These are phyloP conservation scores for Drosophila pseudoananassae DNA, from an alignment of 1,140 invertebrate genomes.

Conservation along the genomic window DNA sequence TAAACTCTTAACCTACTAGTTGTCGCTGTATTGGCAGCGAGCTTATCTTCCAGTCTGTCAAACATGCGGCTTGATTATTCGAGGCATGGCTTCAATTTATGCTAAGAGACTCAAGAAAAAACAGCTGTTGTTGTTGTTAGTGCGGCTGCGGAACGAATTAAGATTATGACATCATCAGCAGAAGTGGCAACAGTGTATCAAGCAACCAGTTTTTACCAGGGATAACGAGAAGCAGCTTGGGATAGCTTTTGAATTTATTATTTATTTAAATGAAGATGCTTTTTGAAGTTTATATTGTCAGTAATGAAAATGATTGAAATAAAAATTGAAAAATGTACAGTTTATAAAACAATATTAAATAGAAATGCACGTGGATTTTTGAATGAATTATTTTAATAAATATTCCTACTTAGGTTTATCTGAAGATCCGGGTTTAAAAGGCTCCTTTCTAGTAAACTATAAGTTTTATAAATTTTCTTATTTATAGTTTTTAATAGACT, in stretches of 20 bases:
- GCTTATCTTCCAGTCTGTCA: slow-evolving; percentile 50
- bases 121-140: slow-evolving; percentile 57
- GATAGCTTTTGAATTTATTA: not conserved
- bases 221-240: slow-evolving; percentile 22
- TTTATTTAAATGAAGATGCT: not conserved
- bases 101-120: slow-evolving; percentile 21
- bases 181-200: slow-evolving; percentile 36
- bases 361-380: too few relatives aligned
- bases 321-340: not conserved
- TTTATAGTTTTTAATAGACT: not conserved
- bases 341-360: too few relatives aligned
- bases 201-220: slow-evolving; percentile 64
- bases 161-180: slow-evolving; percentile 68
- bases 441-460: too few relatives aligned
- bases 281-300: not conserved
- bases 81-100: slow-evolving; percentile 44
- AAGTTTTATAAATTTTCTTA: not conserved
- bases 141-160: slow-evolving; percentile 44
- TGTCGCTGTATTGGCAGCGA: slow-evolving; percentile 17
- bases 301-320: not conserved
- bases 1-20: slow-evolving; percentile 71
- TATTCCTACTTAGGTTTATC: too few relatives aligned
- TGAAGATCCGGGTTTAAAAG: too few relatives aligned
- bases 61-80: slow-evolving; percentile 53
- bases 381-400: too few relatives aligned